A percentile compares a stretch with the other conserved stretches of the same genome.
These are phyloP conservation scores for Meloidogyne floridensis DNA, from an alignment of 1,140 invertebrate species.

Conservation along the genomic window DNA sequence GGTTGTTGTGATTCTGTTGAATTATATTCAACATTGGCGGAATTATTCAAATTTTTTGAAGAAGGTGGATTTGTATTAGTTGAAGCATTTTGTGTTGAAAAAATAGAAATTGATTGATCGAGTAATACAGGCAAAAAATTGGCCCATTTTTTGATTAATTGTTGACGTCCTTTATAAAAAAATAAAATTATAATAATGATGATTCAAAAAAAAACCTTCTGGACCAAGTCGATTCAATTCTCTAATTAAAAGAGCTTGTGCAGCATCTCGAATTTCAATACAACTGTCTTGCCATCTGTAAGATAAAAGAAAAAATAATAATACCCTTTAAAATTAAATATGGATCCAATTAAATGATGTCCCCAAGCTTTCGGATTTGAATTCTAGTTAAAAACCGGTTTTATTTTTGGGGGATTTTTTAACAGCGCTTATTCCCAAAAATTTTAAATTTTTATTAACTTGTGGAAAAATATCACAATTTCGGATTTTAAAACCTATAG, in stretches of 20 bases:
- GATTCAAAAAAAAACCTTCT: slow-evolving; percentile 67
- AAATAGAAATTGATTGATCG: slow-evolving; percentile 62
- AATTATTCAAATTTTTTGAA: neutral
- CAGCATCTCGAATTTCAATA: slow-evolving; percentile 89
- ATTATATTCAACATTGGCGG: neutral
- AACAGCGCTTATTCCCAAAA: too few species aligned
- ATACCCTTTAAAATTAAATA: too few species aligned
- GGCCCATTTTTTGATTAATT: slow-evolving; percentile 89
- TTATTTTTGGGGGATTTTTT: too few species aligned
- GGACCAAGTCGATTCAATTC: slow-evolving; percentile 87
- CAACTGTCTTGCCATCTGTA: slow-evolving; percentile 91
- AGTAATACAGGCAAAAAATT: slow-evolving; percentile 80
- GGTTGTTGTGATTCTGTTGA: slow-evolving; percentile 4
- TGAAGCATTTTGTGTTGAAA: slow-evolving; percentile 23
- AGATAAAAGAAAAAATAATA: slow-evolving; percentile 2
- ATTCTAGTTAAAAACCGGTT: too few species aligned
- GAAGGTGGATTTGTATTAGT: neutral
- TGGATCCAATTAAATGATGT: too few species aligned
- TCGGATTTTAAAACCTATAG: too few species aligned
- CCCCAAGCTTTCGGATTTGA: too few species aligned
- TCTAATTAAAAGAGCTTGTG: slow-evolving; percentile 88
- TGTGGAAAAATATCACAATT: too few species aligned
- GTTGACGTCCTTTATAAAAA: slow-evolving; percentile 76
- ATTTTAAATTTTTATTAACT: too few species aligned
- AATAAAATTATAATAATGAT: neutral